Base-by-base conservation (phyloP, 2,797 vertebrate species). In the Brotula barbata region DNA sequence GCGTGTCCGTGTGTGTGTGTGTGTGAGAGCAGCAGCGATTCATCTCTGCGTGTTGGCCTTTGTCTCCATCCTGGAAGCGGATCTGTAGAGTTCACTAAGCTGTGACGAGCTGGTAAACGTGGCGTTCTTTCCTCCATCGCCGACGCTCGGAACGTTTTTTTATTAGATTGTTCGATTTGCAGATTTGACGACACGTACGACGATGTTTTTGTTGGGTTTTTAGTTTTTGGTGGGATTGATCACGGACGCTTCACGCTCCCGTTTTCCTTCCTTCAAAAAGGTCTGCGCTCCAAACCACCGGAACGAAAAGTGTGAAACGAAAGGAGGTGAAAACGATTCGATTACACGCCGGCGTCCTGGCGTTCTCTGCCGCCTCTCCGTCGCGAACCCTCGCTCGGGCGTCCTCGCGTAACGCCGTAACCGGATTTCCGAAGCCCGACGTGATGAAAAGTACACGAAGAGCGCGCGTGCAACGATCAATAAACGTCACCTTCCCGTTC, bases 21-120 rank as follows among this genome's bases (percentile, higher is more conserved):
- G n/a, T n/a, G 64, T 55, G 68, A 25, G 65, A 73, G 61, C 49
- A 42, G 22, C 57, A 49, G 57, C 46, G 66, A 85, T 82, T 87
- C 78, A 85, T 87, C 78, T 75, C 76, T 72, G 61, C 71, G 67
- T 59, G 61, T 41, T 82, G 73, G 54, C 74, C 82, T 85, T 81
- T 75, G 73, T 71, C 47, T 78, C 33, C 34, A 39, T 66, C 74
- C 56, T 49, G 69, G 63, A 40, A 77, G 52, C 57, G 37, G 54
- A 66, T 66, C 64, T 58, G 47, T 56, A 31, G 47, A 43, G 16
- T 64, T 54, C 31, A 67, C 48, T 50, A 51, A 28, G 53, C 77
- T 57, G 68, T 50, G 39, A 61, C 57, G 48, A 62, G 43, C 66
- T 16, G 19, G 13, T 48, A 52, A 66, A 55, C 1, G 1, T 37